A percentile compares a stretch with the other conserved stretches of the same genome.
These are phyloP conservation scores for Delphinapterus leucas DNA, from an alignment of 2,113 vertebrate species.

Conservation along the genomic window DNA sequence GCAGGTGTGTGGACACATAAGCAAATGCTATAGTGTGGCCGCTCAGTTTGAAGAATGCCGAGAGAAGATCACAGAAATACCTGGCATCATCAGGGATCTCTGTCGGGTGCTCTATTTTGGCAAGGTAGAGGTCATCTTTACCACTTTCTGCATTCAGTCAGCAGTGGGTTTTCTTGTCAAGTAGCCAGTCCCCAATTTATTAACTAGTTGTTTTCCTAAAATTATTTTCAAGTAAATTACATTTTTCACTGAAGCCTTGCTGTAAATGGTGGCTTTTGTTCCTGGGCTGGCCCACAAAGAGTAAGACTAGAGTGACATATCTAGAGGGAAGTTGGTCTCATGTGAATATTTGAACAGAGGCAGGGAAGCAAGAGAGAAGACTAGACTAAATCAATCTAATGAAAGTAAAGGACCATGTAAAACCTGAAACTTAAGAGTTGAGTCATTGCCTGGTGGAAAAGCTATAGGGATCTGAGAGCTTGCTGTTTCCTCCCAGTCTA, in stretches of 20 bases:
- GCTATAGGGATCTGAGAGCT: neutral
- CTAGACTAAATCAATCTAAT: neutral
- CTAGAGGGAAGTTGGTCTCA: neutral
- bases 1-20: conserved; percentile 96
- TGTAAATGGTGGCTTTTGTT: neutral
- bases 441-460: neutral
- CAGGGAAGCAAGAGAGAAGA: neutral
- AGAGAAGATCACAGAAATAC: conserved; percentile 97
- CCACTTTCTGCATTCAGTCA: neutral
- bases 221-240: neutral
- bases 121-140: conserved; percentile 84
- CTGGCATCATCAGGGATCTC: conserved; percentile 94
- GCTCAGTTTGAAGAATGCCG: conserved; percentile 98
- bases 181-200: neutral
- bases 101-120: conserved; percentile 95
- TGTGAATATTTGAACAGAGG: neutral
- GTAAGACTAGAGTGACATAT: neutral
- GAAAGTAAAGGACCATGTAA: neutral
- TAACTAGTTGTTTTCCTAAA: neutral
- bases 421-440: neutral
- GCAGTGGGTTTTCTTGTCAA: neutral
- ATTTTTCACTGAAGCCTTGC: neutral
- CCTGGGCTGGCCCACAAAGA: neutral
- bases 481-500: neutral
- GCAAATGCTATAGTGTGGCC: conserved; percentile 96